A percentile compares a stretch with the other conserved stretches of the same genome.
These are phyloP conservation scores for Engraulis encrasicolus DNA, from an alignment of 2,113 vertebrate genomes.

Conservation along the genomic window DNA sequence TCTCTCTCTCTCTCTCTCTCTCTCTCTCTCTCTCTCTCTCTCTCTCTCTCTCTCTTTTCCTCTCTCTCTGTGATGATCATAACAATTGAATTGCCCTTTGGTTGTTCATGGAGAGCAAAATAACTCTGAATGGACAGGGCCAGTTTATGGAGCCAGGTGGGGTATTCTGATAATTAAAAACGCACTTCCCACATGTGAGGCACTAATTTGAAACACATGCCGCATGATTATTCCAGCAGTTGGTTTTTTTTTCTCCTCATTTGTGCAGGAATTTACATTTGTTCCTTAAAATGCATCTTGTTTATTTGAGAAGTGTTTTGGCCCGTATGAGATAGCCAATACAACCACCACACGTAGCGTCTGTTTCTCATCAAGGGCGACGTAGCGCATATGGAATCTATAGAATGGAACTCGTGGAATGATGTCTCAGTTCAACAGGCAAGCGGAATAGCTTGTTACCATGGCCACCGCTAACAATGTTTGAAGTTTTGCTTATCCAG, in stretches of 20 bases:
- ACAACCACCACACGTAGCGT: conserved; percentile 48
- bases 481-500: conserved; percentile 30
- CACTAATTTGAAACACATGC: conserved; percentile 50
- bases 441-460: conserved; percentile 40
- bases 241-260: conserved; percentile 51
- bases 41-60: too few species aligned
- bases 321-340: conserved; percentile 44
- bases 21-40: too few species aligned
- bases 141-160: conserved; percentile 55
- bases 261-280: conserved; percentile 51
- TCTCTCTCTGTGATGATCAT: background rate
- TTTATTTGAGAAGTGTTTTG: conserved; percentile 49
- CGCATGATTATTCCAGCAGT: conserved; percentile 49
- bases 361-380: conserved; percentile 51
- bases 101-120: background rate
- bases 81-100: background rate
- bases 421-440: conserved; percentile 50
- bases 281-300: conserved; percentile 45
- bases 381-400: conserved; percentile 42
- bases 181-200: conserved; percentile 49
- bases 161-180: conserved; percentile 55
- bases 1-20: too few species aligned
- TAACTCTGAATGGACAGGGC: conserved; percentile 40
- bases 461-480: background rate
- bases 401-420: conserved; percentile 43